Base-by-base conservation (phyloP, 1,140 invertebrate genomes). In the Drosophila chauvacae region DNA sequence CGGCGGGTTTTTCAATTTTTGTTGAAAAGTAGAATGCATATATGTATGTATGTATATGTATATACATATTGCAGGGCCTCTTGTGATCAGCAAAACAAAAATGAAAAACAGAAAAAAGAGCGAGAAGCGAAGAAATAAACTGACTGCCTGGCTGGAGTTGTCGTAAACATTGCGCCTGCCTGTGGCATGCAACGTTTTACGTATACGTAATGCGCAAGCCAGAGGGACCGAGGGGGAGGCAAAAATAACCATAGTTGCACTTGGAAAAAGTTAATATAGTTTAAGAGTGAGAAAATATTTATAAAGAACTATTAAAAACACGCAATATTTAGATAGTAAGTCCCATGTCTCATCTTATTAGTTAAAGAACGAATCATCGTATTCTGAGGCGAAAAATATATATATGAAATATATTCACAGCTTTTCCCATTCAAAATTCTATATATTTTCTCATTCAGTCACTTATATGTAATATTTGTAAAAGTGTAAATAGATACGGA, bases 131-230 rank as follows among this genome's bases (percentile, higher is more conserved):
- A 66, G 80, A 88, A 88, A 88, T 87, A 80, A 87, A 88, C 59
- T 66, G 83, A 87, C 63, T 87, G 80, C 71, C 64, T 77, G 65
- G 35, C 78, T 80, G 83, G 64, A 68, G 76, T 88, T 87, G 83
- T 88, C 83, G 84, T 87, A 87, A 87, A 87, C 83, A 87, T 71
- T 70, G 76, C 68, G 83, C 68, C 83, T 86, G 83, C 83, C 66
- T 81, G 71, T 79, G 83, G 83, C 82, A 82, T 68, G 62, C 75
- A 63, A 64, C 75, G 63, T 66, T 72, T 64, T 72, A 83, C 76
- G 80, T 88, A 88, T 77, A 80, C 82, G 78, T 86, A 85, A 85
- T 81, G 77, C 66, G 69, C 62, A 61, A 73, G 28, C 62, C 47
- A 50, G 51, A 16, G 20, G 44, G 10, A 42, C 35, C n/a, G 50